Evolutionary conservation across 2,797 vertebrate species (phyloP).

Genomic region (Pipistrellus nathusii): DNA sequence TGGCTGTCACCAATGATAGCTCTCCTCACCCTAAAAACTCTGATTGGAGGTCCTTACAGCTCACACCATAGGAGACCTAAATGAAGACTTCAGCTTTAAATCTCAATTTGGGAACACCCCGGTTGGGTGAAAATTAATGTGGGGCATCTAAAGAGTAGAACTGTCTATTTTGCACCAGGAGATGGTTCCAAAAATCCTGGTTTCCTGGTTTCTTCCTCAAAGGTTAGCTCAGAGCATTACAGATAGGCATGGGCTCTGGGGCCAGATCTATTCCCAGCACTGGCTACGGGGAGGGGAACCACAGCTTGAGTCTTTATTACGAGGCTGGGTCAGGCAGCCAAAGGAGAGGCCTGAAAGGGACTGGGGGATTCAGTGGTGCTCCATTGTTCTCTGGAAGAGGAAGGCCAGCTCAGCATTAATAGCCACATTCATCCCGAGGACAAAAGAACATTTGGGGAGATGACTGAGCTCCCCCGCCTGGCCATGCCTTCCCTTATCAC

Average conservation of each 20-base stretch:
- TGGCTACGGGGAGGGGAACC: slow-evolving; percentile 6
- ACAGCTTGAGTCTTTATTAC: slow-evolving; percentile 60
- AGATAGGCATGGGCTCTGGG: slow-evolving; percentile 6
- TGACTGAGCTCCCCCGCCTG: background rate
- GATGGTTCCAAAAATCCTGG: background rate
- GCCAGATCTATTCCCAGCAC: background rate
- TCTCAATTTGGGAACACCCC: background rate
- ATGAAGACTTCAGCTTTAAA: background rate
- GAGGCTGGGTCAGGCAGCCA: background rate
- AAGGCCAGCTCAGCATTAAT: slow-evolving; percentile 9
- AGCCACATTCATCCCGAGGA: slow-evolving; percentile 55
- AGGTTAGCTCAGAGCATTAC: slow-evolving; percentile 21
- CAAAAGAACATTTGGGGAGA: slow-evolving; percentile 62
- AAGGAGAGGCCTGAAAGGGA: slow-evolving; percentile 44
- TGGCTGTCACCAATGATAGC: background rate
- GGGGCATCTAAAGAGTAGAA: background rate
- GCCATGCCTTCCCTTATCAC: slow-evolving; percentile 44
- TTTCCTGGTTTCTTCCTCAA: slow-evolving; percentile 70
- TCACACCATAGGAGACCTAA: background rate
- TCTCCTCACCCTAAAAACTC: background rate
- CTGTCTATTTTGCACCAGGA: background rate
- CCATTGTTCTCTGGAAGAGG: slow-evolving; percentile 61
- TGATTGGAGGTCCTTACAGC: background rate
- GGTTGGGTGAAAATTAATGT: background rate
- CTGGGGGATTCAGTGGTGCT: background rate